Evolutionary conservation across 1,140 invertebrate genomes (phyloP).

Genomic region (Ganaspis sp.): DNA sequence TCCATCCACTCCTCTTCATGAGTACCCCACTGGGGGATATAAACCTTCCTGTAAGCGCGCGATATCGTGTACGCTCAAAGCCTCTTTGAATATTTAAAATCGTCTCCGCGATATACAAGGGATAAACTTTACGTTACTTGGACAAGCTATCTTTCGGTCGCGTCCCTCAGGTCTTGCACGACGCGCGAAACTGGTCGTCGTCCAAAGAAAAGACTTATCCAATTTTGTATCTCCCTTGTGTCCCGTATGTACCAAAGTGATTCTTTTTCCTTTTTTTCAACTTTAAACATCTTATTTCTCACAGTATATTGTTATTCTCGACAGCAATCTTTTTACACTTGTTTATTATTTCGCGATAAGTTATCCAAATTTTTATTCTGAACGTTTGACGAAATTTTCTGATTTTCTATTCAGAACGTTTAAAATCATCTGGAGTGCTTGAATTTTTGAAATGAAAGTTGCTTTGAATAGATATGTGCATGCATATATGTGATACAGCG

Average conservation of each 20-base stretch:
- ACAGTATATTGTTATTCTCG: no score
- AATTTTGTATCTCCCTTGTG: conserved; percentile 51
- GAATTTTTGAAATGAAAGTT: not conserved
- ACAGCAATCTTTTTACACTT: no score
- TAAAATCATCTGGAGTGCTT: not conserved
- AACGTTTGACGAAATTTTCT: no score
- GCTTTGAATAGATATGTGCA: no score
- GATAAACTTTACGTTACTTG: conserved; percentile 6
- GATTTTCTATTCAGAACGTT: no score
- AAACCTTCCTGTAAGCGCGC: conserved; percentile 4
- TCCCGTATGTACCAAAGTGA: conserved; percentile 51
- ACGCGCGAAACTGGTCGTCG: conserved; percentile 3
- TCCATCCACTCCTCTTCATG: not conserved
- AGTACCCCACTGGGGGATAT: conserved; percentile 4
- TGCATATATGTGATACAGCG: not conserved
- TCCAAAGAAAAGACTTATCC: conserved; percentile 32
- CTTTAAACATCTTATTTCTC: not conserved
- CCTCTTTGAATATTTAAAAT: conserved; percentile 66
- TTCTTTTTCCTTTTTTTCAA: conserved; percentile 48
- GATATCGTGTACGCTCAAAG: conserved; percentile 4
- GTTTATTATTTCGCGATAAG: no score
- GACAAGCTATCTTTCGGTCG: not conserved
- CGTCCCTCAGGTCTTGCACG: not conserved
- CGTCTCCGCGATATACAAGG: conserved; percentile 41
- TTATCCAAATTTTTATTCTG: no score